Conservation (phyloP, 2,888 invertebrate genomes). For the Aleiodes leptofemur region DNA sequence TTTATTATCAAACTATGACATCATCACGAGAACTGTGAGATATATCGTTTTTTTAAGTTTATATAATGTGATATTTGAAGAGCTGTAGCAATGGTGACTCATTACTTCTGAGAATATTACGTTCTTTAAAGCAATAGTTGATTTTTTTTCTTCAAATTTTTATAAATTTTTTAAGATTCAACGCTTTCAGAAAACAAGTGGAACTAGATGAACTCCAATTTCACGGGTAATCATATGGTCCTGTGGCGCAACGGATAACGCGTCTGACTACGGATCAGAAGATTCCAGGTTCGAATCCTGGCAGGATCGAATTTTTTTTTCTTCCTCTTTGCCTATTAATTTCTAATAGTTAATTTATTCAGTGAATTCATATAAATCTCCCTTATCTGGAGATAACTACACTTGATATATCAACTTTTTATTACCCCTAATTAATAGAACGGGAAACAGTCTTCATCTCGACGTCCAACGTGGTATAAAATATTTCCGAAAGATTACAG, state of each 20-base stretch:
- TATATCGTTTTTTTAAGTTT: neutral
- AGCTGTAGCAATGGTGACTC: neutral
- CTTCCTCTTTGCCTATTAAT: neutral
- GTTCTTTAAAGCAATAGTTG: neutral
- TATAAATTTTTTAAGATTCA: neutral
- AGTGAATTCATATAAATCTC: neutral
- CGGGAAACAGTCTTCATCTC: too few relatives aligned
- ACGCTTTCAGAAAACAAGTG: neutral
- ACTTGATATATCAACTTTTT: too few relatives aligned
- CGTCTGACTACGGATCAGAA: constrained; percentile 76
- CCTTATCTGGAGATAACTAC: too few relatives aligned
- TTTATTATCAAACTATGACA: constrained; percentile 10
- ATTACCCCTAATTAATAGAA: too few relatives aligned
- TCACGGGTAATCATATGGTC: constrained; percentile 70
- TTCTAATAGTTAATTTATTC: neutral
- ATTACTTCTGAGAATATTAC: neutral
- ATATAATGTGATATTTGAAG: neutral
- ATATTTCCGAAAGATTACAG: too few relatives aligned
- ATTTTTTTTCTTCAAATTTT: too few relatives aligned
- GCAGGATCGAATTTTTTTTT: constrained; percentile 58
- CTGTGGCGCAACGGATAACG: constrained; percentile 79
- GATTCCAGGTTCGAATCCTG: constrained; percentile 78
- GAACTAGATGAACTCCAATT: neutral
- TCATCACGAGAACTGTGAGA: constrained; percentile 16
- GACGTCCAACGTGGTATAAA: too few relatives aligned